Percentiles rank a stretch among this genome's conserved stretches.
Evolutionary conservation across 2,113 vertebrate species (phyloP).

Genomic region (Mohoua ochrocephala): DNA sequence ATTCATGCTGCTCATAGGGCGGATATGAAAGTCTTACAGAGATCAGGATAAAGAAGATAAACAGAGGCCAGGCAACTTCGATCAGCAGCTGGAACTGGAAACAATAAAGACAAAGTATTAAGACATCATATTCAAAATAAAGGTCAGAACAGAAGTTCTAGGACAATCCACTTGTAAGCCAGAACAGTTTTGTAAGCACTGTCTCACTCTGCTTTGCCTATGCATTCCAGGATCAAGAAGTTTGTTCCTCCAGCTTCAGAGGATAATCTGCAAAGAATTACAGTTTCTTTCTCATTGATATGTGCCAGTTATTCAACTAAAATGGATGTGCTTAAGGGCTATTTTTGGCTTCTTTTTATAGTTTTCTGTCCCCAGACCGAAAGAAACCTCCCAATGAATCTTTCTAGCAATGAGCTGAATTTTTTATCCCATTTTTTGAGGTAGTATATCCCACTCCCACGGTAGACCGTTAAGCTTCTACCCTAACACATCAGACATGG

Average conservation of each 20-base stretch:
- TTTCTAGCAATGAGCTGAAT: not conserved
- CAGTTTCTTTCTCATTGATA: not conserved
- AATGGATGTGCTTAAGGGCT: not conserved
- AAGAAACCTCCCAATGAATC: not conserved
- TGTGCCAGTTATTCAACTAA: not conserved
- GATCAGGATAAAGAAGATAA: conserved; percentile 97
- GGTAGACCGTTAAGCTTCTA: not conserved
- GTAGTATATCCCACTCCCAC: not conserved
- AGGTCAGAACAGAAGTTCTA: not conserved
- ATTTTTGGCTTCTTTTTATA: not conserved
- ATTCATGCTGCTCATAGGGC: conserved; percentile 95
- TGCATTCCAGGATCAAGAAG: not conserved
- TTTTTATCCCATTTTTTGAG: not conserved
- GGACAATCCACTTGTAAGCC: not conserved
- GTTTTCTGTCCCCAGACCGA: not conserved
- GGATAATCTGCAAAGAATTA: not conserved
- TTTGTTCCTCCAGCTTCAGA: not conserved
- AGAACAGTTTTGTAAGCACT: not conserved
- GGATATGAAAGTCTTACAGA: conserved; percentile 90
- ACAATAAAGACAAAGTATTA: conserved; percentile 31
- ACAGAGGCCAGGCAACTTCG: conserved; percentile 92
- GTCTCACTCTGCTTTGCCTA: not conserved
- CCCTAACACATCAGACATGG: not conserved
- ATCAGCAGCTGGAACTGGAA: conserved; percentile 88
- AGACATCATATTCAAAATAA: not conserved